Base-by-base conservation (phyloP, 2,888 invertebrate genomes). In the Hypolimnas misippus region DNA sequence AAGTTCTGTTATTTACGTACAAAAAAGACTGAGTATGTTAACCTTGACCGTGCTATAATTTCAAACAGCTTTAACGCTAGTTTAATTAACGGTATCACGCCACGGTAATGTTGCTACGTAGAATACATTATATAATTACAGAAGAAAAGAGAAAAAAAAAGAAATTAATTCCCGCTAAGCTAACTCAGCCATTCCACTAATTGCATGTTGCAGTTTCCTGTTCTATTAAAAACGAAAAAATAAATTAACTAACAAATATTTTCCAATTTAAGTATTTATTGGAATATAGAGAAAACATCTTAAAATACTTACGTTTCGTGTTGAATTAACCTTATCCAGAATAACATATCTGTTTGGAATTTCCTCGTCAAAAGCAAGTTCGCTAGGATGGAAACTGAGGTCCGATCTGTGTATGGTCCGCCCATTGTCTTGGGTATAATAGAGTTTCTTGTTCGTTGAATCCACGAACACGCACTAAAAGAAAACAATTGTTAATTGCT, bases 381-480 rank as follows among this genome's bases (percentile, higher is more conserved):
- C 96, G 66, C 94, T 95, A 0, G 98, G 98, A 53, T 94, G 94
- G 85, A 98, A 98, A 38, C 87, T 86, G 58, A 98, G 85, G 65
- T 93, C 86, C 1, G 94, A 89, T 66, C 93, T 91, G 40, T 86
- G 87, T 68, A 98, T 95, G n/a, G 89, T 94, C 44, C 85, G 86
- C 0, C 96, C 96, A 87, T 95, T 95, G 83, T 98, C 94, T 46
- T 87, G 92, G 0, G 97, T 97, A 59, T 95, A 94, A 80, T 95
- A 97, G 31, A 97, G 89, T 69, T 94, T 93, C 76, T 96, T 95
- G 81, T 97, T 95, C 40, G 93, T 90, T 1, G 95, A 93, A 82
- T 98, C 98, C 56, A 96, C 94, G 83, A 98, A 98, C 0, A 98
- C 94, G 83, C 96, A 97, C 97, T 98, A 89, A 66, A 83, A 66